Conservation (phyloP, 2,113 vertebrate species). For the Oreochromis tanganicae region DNA sequence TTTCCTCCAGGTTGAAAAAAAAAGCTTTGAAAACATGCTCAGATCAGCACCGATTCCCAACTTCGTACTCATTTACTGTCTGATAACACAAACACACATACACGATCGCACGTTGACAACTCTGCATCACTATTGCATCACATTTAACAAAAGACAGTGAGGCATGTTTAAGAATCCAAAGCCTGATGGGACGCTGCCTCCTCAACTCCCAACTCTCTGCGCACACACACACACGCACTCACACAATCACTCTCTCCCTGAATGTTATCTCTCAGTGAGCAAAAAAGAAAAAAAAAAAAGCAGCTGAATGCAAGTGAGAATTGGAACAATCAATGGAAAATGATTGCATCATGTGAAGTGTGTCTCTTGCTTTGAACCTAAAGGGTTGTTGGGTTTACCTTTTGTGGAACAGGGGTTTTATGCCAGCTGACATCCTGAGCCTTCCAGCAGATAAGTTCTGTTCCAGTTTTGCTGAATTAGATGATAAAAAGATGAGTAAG, state of each 20-base stretch:
- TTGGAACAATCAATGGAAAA: slow-evolving; percentile 54
- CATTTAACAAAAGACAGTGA: slow-evolving; percentile 56
- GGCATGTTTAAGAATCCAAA: slow-evolving; percentile 56
- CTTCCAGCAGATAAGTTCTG: slow-evolving; percentile 29
- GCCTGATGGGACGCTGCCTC: slow-evolving; percentile 52
- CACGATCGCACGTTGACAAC: slow-evolving; percentile 23
- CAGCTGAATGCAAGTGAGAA: slow-evolving; percentile 46
- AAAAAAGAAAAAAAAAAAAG: not conserved
- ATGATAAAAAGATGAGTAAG: slow-evolving; percentile 27
- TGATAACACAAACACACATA: slow-evolving; percentile 1
- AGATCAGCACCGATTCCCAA: slow-evolving; percentile 34
- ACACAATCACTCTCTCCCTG: slow-evolving; percentile 1
- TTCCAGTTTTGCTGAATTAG: slow-evolving; percentile 53
- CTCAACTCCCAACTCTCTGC: slow-evolving; percentile 25
- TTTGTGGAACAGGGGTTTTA: slow-evolving; percentile 60
- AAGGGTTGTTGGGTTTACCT: slow-evolving; percentile 44
- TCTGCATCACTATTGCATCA: slow-evolving; percentile 69
- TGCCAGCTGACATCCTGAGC: slow-evolving; percentile 53
- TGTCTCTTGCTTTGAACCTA: slow-evolving; percentile 53
- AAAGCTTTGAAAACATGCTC: slow-evolving; percentile 44
- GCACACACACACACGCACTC: not conserved
- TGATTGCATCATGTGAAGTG: slow-evolving; percentile 64
- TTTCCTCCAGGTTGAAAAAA: slow-evolving; percentile 63
- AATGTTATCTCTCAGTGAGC: slow-evolving; percentile 48
- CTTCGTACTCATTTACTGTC: slow-evolving; percentile 25